Conservation (phyloP, 2,888 invertebrate species). For the Pinctada fucata region DNA sequence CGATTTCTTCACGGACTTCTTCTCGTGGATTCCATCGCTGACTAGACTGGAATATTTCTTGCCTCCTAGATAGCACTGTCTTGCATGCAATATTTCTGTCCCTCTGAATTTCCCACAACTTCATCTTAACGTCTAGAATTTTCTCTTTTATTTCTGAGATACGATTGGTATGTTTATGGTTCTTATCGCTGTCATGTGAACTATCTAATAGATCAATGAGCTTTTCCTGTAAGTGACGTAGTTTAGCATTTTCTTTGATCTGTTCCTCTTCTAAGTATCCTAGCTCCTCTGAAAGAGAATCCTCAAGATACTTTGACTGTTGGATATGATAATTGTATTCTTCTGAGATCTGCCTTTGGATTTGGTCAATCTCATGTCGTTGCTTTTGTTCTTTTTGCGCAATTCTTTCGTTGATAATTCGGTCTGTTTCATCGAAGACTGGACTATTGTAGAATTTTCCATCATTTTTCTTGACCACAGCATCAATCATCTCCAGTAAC, state of each 20-base stretch:
- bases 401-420: slow-evolving; percentile 27
- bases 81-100: slow-evolving; percentile 7
- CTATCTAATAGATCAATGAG: slow-evolving; percentile 8
- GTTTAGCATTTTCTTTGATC: slow-evolving; percentile 10
- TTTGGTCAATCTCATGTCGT: not conserved
- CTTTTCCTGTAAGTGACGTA: not conserved
- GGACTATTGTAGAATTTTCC: slow-evolving; percentile 36
- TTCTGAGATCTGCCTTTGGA: slow-evolving; percentile 15
- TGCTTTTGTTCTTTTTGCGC: slow-evolving; percentile 24
- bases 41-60: not conserved
- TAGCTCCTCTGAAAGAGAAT: slow-evolving; percentile 9
- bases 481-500: slow-evolving; percentile 33
- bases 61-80: not conserved
- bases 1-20: slow-evolving; percentile 24
- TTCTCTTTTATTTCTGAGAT: slow-evolving; percentile 1
- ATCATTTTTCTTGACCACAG: slow-evolving; percentile 23
- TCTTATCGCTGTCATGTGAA: not conserved
- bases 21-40: not conserved
- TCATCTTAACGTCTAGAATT: slow-evolving; percentile 8
- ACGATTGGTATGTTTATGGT: not conserved
- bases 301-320: slow-evolving; percentile 6
- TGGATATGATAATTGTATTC: slow-evolving; percentile 14
- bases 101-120: slow-evolving; percentile 3
- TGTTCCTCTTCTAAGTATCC: slow-evolving; percentile 22
- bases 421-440: slow-evolving; percentile 37